Evolutionary conservation across 30 jellyfish, hydroid and myxozoan genomes (phyloP), one percentile per base, ranked within the genome.

Genomic region (Mastigias papua): DNA sequence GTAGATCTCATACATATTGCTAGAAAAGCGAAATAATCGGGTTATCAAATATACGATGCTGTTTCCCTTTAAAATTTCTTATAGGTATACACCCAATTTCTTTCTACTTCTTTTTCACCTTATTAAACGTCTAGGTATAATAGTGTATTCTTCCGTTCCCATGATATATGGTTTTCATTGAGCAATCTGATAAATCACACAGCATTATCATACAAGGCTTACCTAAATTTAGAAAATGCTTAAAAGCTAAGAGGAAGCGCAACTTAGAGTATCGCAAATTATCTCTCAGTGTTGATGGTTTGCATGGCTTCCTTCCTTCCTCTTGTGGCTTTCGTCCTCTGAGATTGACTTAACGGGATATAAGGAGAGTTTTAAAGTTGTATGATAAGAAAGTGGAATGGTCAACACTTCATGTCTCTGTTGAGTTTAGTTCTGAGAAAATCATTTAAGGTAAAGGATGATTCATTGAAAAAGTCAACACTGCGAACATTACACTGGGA

Each of bases 61-160:
- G n/a, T n/a, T n/a, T n/a, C n/a, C n/a, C n/a, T n/a, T n/a, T n/a
- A n/a, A n/a, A n/a, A n/a, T n/a, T n/a, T n/a, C n/a, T n/a, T 42
- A 42, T 10, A 76, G 76, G 26, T 70, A 51, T 37, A 27, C 30
- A 48, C 57, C 0, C 9, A 30, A 1, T n/a, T 76, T 25, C 1
- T 46, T 28, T 22, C 49, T 69, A 32, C 0, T 57, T 70, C 62
- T 27, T 42, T 4, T 42, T 33, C 49, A 13, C 30, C 76, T 42
- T 60, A 28, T 50, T 49, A 51, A 70, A 26, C 27, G 86, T 49
- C 86, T 76, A 50, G 74, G 31, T 62, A n/a, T 73, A 76, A 76
- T 48, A 70, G 86, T 5, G 73, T 42, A 42, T 29, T 25, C 76
- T 76, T 76, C 86, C 86, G 86, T 51, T 76, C 86, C 71, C 86